Conservation (phyloP, 2,888 invertebrate genomes). For the Leucophenga montana region DNA sequence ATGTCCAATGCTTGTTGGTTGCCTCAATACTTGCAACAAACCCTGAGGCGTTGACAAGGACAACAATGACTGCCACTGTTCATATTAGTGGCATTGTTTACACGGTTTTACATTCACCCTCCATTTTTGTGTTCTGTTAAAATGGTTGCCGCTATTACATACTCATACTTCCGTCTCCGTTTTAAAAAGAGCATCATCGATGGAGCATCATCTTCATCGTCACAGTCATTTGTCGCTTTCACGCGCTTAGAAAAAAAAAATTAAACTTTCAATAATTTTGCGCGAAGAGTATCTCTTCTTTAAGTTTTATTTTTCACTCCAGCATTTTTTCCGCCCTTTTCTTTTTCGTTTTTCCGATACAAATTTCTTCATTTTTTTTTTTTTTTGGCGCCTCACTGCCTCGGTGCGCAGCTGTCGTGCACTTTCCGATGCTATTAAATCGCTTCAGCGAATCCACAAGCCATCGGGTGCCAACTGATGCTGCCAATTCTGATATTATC, state of each 20-base stretch:
- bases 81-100: background rate
- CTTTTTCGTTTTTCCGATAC: slow-evolving; percentile 9
- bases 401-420: slow-evolving; percentile 70
- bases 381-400: slow-evolving; percentile 39
- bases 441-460: slow-evolving; percentile 69
- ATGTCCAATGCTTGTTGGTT: slow-evolving; percentile 1
- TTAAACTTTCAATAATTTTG: slow-evolving; percentile 62
- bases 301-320: slow-evolving; percentile 1
- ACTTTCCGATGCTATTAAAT: slow-evolving; percentile 73
- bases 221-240: slow-evolving; percentile 40
- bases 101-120: background rate
- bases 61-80: background rate
- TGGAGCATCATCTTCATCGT: background rate
- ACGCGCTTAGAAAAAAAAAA: slow-evolving; percentile 50
- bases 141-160: too few relatives aligned
- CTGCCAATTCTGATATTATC: slow-evolving; percentile 32
- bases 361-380: slow-evolving; percentile 11
- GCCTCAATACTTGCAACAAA: too few relatives aligned
- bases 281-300: slow-evolving; percentile 18
- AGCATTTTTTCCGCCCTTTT: background rate
- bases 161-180: too few relatives aligned
- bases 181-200: background rate
- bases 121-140: background rate
- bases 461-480: slow-evolving; percentile 65
- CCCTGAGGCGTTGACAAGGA: too few relatives aligned